Evolutionary conservation across 2,888 invertebrate genomes (phyloP), one percentile per base, ranked within the genome.

Genomic region (Phrixothrix hirtus): DNA sequence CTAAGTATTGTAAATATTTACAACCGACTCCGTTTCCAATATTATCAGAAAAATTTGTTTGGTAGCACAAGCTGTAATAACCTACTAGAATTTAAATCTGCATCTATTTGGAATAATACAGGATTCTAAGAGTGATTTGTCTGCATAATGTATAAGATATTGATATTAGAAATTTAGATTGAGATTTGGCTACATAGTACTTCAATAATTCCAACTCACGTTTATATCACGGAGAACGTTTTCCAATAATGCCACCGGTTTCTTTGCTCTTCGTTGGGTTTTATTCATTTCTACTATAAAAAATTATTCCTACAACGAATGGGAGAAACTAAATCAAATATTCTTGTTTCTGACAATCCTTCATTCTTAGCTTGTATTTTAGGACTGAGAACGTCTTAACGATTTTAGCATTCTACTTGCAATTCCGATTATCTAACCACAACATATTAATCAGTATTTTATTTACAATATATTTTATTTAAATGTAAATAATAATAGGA

Each of bases 111-210:
- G 10, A 6, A 25, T 27, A 27, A 27, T 10, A 27, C 10, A n/a
- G n/a, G 11, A 31, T 12, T 31, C 12, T 16, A 35, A 16, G 16
- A 5, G 9, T 9, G 17, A 61, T 63, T 55, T 47, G 59, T 52
- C 61, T 61, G 61, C 63, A 63, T 63, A 61, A 63, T 63, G 63
- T 55, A 58, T 61, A 60, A 62, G 62, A 60, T 63, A 62, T 60
- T 53, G 63, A 62, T 62, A 63, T 63, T 62, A 60, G 54, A 62
- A 63, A 59, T 62, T 63, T 59, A 57, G 55, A 61, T 62, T 58
- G 57, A 47, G 41, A 36, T 17, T 47, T 49, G 17, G 41, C 46
- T 36, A 42, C 45, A 25, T 50, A 32, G 37, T 37, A 37, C 21
- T 17, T 29, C 42, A 42, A 42, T 42, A 36, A 42, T 39, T 30